phyloP scores from a whole-genome alignment of 1,140 invertebrate genomes.

The Tetramorium alpestre region DNA sequence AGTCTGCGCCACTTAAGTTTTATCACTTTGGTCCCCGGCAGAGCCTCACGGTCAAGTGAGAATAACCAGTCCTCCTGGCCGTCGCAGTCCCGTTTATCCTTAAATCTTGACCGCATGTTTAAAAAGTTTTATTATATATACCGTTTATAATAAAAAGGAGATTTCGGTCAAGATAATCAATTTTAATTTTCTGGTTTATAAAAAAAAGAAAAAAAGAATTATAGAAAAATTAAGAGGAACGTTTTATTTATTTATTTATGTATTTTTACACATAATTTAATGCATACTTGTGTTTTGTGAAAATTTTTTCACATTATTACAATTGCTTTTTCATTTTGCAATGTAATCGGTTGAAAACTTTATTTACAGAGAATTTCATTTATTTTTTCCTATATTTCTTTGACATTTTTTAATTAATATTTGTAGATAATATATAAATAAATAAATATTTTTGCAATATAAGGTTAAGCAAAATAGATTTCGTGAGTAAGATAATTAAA shows the following conservation, averaged over 20 bases:
- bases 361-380: not conserved
- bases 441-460: not conserved
- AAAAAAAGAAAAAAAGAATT: not conserved
- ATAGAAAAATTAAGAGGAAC: not conserved
- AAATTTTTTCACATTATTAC: not conserved
- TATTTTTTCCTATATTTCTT: not conserved
- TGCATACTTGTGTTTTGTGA: not conserved
- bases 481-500: not conserved
- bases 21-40: conserved; percentile 63
- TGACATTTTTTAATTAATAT: not conserved
- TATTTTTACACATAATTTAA: not conserved
- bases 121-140: not conserved
- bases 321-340: not conserved
- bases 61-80: conserved; percentile 57
- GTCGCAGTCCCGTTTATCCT: conserved; percentile 1
- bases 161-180: not conserved
- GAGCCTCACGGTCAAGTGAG: conserved; percentile 72
- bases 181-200: not conserved
- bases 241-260: too few species aligned
- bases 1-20: conserved; percentile 71
- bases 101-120: conserved; percentile 17
- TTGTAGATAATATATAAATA: not conserved
- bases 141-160: not conserved
- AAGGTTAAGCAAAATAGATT: not conserved
- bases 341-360: not conserved